Percentiles rank a stretch among this genome's conserved stretches.
phyloP scores from a whole-genome alignment of 2,797 vertebrate species.

The Enteromius fasciolatus region DNA sequence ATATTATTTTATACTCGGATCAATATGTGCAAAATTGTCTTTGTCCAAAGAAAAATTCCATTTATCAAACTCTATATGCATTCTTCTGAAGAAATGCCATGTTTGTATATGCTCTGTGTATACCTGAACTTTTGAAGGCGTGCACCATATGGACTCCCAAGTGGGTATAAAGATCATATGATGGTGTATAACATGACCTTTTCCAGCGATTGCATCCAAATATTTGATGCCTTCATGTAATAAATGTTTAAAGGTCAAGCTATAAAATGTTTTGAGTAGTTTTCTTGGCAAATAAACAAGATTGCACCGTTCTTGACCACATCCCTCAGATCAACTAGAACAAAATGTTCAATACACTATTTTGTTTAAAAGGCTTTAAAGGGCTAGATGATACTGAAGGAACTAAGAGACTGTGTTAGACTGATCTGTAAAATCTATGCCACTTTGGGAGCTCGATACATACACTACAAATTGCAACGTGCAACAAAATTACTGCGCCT shows the following conservation, averaged over 20 bases:
- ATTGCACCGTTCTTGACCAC: not conserved
- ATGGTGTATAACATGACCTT: slow-evolving; percentile 31
- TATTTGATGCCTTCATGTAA: slow-evolving; percentile 14
- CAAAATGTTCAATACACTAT: not conserved
- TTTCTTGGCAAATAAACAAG: slow-evolving; percentile 1
- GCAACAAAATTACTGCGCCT: not conserved
- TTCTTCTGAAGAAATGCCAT: slow-evolving; percentile 32
- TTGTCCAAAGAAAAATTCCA: slow-evolving; percentile 9
- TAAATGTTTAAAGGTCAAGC: slow-evolving; percentile 29
- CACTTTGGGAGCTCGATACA: not conserved
- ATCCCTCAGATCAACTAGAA: not conserved
- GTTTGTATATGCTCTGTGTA: slow-evolving; percentile 27
- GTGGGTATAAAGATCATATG: slow-evolving; percentile 9
- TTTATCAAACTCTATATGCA: slow-evolving; percentile 17
- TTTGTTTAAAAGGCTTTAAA: not conserved
- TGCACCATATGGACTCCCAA: not conserved
- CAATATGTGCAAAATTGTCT: slow-evolving; percentile 24
- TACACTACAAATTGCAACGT: slow-evolving; percentile 13
- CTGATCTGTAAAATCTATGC: slow-evolving; percentile 19
- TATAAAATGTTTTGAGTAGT: slow-evolving; percentile 16
- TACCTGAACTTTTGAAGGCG: slow-evolving; percentile 32
- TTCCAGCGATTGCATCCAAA: slow-evolving; percentile 21
- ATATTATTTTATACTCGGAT: not conserved
- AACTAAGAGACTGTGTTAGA: not conserved
- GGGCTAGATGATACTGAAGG: not conserved